A percentile compares a stretch with the other conserved stretches of the same genome.
Evolutionary conservation across 2,888 invertebrate genomes (phyloP).

Genomic region (Xanthia togata): DNA sequence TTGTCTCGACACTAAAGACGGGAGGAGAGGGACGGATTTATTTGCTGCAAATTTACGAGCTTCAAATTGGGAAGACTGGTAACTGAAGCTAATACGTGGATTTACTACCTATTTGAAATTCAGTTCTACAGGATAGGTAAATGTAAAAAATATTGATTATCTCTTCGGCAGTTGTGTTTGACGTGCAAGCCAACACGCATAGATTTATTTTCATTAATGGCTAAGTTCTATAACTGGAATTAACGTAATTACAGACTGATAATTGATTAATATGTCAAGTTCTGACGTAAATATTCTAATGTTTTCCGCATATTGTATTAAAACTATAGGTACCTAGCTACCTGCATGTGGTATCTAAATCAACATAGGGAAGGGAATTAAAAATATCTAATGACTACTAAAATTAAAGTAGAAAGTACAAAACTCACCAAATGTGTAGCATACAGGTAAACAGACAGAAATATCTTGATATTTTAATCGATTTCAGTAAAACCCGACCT

Average conservation of each 20-base stretch:
- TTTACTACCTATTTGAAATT: neutral
- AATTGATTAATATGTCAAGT: neutral
- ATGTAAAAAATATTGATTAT: constrained; percentile 5
- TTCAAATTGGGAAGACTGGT: neutral
- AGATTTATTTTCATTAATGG: constrained; percentile 11
- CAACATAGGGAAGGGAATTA: neutral
- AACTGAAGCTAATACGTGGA: neutral
- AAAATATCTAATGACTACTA: neutral
- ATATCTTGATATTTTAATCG: neutral
- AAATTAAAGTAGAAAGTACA: neutral
- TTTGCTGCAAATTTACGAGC: neutral
- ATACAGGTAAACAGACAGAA: neutral
- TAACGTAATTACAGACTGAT: constrained; percentile 4
- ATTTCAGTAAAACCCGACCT: constrained; percentile 1
- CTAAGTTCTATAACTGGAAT: neutral
- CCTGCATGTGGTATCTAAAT: neutral
- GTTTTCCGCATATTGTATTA: constrained; percentile 4
- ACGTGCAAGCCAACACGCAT: constrained; percentile 14
- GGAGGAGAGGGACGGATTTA: too few species aligned
- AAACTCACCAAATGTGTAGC: neutral
- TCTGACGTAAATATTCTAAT: neutral
- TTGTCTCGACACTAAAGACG: neutral
- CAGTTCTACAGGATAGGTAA: neutral
- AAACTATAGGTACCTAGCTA: neutral
- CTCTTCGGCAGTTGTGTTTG: neutral